Percentiles rank a stretch among this genome's conserved stretches.
These are phyloP conservation scores for Andricus grossulariae DNA, from an alignment of 1,140 invertebrate species.

Conservation along the genomic window DNA sequence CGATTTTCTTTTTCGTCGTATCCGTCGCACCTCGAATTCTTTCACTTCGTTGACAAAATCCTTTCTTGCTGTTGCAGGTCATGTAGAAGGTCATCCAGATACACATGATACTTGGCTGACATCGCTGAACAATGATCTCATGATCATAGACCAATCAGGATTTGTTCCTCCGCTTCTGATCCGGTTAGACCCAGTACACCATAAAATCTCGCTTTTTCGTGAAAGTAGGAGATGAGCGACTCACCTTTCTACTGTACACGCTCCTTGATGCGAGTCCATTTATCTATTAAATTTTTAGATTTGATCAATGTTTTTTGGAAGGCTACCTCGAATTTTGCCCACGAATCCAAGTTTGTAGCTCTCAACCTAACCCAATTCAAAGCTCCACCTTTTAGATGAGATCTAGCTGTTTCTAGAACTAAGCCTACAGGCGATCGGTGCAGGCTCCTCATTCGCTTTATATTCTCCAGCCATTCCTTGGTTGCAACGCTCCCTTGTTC, in stretches of 20 bases:
- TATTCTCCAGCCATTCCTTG: not conserved
- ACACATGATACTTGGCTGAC: not conserved
- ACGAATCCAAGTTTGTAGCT: not conserved
- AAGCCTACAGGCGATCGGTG: not conserved
- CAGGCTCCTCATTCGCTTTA: not conserved
- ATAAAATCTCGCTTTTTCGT: not conserved
- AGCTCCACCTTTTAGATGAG: not conserved
- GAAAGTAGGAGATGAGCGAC: not conserved
- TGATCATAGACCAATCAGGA: not conserved
- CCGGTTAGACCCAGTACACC: not conserved
- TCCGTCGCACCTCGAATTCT: not conserved
- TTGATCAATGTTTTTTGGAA: not conserved
- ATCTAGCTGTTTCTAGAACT: not conserved
- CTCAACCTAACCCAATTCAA: not conserved
- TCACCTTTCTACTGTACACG: not conserved
- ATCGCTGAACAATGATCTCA: too few relatives aligned
- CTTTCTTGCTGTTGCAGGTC: not conserved
- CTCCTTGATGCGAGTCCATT: not conserved
- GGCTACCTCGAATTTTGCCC: not conserved
- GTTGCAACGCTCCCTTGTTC: not conserved
- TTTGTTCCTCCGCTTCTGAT: not conserved
- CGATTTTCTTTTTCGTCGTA: not conserved
- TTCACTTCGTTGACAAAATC: not conserved
- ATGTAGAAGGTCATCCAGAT: not conserved
- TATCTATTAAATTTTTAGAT: not conserved